Evolutionary conservation across 1,140 invertebrate genomes (phyloP), one percentile per base, ranked within the genome.

Genomic region (Agrilus planipennis): DNA sequence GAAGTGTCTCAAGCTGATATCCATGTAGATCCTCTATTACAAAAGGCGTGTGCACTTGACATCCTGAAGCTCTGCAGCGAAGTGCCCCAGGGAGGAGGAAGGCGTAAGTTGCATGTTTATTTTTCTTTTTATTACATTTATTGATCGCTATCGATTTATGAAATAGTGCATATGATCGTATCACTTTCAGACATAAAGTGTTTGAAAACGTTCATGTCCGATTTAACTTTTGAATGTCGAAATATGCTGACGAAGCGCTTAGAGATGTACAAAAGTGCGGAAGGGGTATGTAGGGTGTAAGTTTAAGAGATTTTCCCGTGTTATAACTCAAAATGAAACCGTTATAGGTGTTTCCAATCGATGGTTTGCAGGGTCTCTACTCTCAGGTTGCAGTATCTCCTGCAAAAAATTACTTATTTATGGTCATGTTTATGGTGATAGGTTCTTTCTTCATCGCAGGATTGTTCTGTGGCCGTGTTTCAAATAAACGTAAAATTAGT

Each of bases 251-350:
- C 72, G 37, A 79, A 77, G 42, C 72, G 89, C 50, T 77, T 89
- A 51, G 80, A 90, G 67, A 89, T 93, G 84, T 92, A 89, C 60
- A 80, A 74, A 65, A 84, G 83, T 69, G 86, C 88, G 16, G 82
- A 78, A 21, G 75, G 81, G 67, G 83, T 88, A 67, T 67, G 59
- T 63, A n/a, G n/a, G n/a, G 53, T 52, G 35, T 35, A 14, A 23
- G 41, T 27, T 22, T 35, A 7, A 20, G 12, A 15, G 29, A 3
- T 2, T 37, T 17, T 2, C 22, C 18, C 28, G 29, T 27, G 11
- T 18, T 14, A n/a, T 14, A 18, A 18, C 20, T 35, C 7, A 5
- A 7, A 35, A 7, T 35, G 10, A 9, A 18, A 18, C 7, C 34
- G 18, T 43, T 40, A 3, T 27, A 51, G 46, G 19, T 41, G 34